These are phyloP conservation scores for Ploceus nigricollis DNA, from an alignment of 2,113 vertebrate species.

Conservation along the genomic window DNA sequence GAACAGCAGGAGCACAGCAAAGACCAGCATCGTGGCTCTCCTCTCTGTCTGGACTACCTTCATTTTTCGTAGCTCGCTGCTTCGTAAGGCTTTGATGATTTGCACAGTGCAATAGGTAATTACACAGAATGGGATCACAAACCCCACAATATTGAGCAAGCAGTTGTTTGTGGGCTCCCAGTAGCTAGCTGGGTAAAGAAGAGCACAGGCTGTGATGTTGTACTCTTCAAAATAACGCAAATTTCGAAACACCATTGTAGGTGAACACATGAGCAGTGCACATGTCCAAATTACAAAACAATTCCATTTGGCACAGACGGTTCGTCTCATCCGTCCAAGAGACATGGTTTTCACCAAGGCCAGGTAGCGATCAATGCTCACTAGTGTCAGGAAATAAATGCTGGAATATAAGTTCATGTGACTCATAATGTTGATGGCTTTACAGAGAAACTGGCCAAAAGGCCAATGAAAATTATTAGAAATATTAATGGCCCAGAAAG, in stretches of 20 bases:
- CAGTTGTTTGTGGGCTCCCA: constrained; percentile 70
- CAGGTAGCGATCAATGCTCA: constrained; percentile 90
- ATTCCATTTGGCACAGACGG: constrained; percentile 81
- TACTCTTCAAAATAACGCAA: constrained; percentile 24
- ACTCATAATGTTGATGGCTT: constrained; percentile 77
- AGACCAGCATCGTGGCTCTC: constrained; percentile 80
- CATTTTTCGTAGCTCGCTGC: constrained; percentile 66
- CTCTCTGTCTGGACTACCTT: constrained; percentile 74
- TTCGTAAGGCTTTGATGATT: constrained; percentile 78
- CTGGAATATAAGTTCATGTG: constrained; percentile 85
- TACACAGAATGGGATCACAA: constrained; percentile 81
- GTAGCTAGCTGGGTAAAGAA: constrained; percentile 67
- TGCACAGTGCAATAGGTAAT: constrained; percentile 81
- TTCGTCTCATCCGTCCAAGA: constrained; percentile 80
- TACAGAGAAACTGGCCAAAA: constrained; percentile 86
- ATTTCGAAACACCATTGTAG: constrained; percentile 75
- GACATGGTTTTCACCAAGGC: constrained; percentile 91
- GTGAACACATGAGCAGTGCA: constrained; percentile 77
- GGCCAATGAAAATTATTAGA: constrained; percentile 81
- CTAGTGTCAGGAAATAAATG: constrained; percentile 87
- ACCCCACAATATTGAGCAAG: constrained; percentile 79
- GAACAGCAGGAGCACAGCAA: constrained; percentile 82
- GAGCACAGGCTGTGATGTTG: constrained; percentile 74
- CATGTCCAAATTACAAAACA: constrained; percentile 84
- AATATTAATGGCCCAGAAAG: constrained; percentile 90